Conservation (phyloP, 2,888 invertebrate species). For the Sylvicola fuscatus region DNA sequence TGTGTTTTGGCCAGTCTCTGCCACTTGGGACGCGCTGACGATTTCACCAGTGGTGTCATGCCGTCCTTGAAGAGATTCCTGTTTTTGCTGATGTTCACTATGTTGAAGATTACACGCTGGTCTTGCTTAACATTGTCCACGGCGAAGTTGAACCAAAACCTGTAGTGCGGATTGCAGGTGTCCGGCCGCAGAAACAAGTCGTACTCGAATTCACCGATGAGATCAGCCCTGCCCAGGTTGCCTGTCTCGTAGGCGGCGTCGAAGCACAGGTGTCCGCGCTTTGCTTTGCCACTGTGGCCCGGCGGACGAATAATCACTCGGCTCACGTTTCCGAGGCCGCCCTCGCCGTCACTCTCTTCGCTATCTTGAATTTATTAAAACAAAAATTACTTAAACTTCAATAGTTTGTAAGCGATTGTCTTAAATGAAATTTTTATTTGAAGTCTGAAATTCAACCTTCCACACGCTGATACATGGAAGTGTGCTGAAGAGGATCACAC, state of each 20-base stretch:
- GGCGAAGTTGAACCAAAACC: constrained; percentile 97
- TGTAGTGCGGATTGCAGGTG: constrained; percentile 78
- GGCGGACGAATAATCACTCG: constrained; percentile 71
- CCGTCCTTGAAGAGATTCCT: constrained; percentile 73
- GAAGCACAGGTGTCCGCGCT: constrained; percentile 88
- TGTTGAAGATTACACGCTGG: constrained; percentile 82
- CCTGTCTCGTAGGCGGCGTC: constrained; percentile 96
- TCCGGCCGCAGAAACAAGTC: constrained; percentile 92
- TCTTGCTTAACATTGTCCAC: constrained; percentile 88
- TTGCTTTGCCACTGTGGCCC: constrained; percentile 86
- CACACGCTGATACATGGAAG: constrained; percentile 41
- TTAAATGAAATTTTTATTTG: neutral
- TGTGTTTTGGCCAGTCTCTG: constrained; percentile 58
- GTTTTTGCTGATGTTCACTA: constrained; percentile 89
- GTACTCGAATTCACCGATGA: constrained; percentile 85
- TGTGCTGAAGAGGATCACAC: constrained; percentile 32
- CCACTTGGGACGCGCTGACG: constrained; percentile 82
- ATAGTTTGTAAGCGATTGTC: constrained; percentile 7
- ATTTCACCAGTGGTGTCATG: constrained; percentile 87
- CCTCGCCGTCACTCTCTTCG: constrained; percentile 84
- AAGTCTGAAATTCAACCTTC: constrained; percentile 21
- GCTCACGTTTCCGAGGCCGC: constrained; percentile 82
- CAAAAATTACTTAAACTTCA: constrained; percentile 9
- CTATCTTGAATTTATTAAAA: constrained; percentile 38
- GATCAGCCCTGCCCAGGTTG: constrained; percentile 87